Percentiles rank a stretch among this genome's conserved stretches.
Evolutionary conservation across 2,888 invertebrate genomes (phyloP).

Genomic region (Eueremaeus valkanovi): DNA sequence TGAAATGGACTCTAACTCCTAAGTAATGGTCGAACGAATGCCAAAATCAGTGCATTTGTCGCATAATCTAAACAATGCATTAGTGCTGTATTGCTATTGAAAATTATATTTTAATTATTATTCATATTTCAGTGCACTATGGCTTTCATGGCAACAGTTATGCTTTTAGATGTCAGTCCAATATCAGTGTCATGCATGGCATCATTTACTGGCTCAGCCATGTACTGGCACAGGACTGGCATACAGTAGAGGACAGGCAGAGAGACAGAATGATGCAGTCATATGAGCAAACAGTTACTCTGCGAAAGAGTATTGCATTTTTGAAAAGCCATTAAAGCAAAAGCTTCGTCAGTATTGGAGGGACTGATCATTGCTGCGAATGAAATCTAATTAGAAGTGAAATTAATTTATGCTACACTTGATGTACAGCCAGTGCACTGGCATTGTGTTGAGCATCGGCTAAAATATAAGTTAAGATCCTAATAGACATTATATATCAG

Average conservation of each 20-base stretch:
- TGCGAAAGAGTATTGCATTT: neutral
- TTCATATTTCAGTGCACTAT: slow-evolving; percentile 14
- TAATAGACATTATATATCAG: neutral
- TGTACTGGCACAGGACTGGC: neutral
- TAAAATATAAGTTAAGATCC: neutral
- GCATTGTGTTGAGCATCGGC: slow-evolving; percentile 2
- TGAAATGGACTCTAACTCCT: neutral
- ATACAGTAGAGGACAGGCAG: neutral
- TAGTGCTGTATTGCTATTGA: neutral
- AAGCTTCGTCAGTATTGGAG: neutral
- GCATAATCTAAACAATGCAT: too few species aligned
- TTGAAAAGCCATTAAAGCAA: slow-evolving; percentile 30
- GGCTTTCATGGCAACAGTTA: slow-evolving; percentile 35
- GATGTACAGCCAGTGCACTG: slow-evolving; percentile 16
- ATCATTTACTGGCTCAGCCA: neutral
- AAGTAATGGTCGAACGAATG: slow-evolving; percentile 5
- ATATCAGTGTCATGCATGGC: slow-evolving; percentile 31
- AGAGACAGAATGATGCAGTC: neutral
- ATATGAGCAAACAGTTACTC: too few species aligned
- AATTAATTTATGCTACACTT: slow-evolving; percentile 34
- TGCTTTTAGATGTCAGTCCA: neutral
- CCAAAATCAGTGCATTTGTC: neutral
- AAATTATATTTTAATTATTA: slow-evolving; percentile 2
- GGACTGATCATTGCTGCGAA: slow-evolving; percentile 17
- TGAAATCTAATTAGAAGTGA: slow-evolving; percentile 35